Evolutionary conservation across 1,140 invertebrate genomes (phyloP), one percentile per base, ranked within the genome.

Genomic region (Ptiloglossa arizonensis): DNA sequence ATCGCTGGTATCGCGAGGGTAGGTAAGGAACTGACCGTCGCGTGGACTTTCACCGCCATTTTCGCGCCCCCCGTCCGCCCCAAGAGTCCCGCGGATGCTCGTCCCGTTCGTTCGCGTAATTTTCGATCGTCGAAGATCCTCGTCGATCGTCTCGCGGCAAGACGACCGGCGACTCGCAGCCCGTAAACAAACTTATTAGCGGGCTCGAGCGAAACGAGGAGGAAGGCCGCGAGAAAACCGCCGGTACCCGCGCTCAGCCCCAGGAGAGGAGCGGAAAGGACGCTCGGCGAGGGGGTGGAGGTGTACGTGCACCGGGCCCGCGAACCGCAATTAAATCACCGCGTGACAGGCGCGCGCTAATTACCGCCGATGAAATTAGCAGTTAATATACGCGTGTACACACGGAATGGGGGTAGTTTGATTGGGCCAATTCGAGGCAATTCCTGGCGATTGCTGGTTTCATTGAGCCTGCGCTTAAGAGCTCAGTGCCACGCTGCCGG

Each of bases 401-500:
- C 87, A 90, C 87, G 88, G 91, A 92, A 92, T 92, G 92, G 92
- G 92, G 91, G 90, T 92, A 91, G 91, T 92, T 92, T 93, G 91
- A 93, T 93, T 93, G 91, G 91, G 89, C 91, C 92, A 93, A 93
- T 93, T 93, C 91, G 90, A 92, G 91, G 92, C 92, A 93, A 93
- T 93, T 93, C 92, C 91, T 93, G 91, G 90, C 90, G 92, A 93
- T 93, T 93, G 89, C 90, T 91, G 90, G 91, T 92, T 92, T 93
- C 91, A 92, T 93, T 92, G 90, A 92, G 90, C 87, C 88, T 88
- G 87, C 87, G 88, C 87, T 91, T 87, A 91, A 90, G 89, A 91
- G 86, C 84, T 92, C 91, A 91, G 90, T 91, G 87, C 86, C 87
- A 90, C 87, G 84, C 89, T 89, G 90, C 85, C 87, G 87, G 86